Evolutionary conservation across 1,140 invertebrate species (phyloP).

Genomic region (Ditylenchus dipsaci): DNA sequence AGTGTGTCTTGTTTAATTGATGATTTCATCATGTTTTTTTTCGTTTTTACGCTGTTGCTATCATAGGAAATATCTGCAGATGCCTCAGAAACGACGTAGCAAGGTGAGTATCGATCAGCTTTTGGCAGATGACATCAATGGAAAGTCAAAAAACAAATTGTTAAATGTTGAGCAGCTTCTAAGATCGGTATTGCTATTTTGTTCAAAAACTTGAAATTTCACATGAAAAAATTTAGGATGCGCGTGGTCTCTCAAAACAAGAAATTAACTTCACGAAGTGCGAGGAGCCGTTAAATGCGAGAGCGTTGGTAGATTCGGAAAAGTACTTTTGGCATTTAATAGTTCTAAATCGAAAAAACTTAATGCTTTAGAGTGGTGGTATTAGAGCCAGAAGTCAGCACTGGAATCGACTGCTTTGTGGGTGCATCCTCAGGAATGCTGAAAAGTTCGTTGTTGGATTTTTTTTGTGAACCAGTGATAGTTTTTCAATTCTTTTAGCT

Average conservation of each 20-base stretch:
- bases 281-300: neutral
- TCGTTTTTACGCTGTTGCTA: too few species aligned
- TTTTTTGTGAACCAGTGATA: neutral
- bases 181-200: neutral
- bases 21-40: too few species aligned
- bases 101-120: neutral
- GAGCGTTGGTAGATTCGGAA: neutral
- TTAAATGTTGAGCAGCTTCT: neutral
- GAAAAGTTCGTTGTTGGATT: neutral
- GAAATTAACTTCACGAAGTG: slow-evolving; percentile 6
- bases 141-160: neutral
- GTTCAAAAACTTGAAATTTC: neutral
- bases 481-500: neutral
- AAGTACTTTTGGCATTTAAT: neutral
- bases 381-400: neutral
- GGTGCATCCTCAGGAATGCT: slow-evolving; percentile 3
- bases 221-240: neutral
- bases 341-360: neutral
- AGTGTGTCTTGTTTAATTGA: too few species aligned
- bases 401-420: slow-evolving; percentile 3
- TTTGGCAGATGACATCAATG: neutral
- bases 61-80: neutral
- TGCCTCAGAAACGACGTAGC: neutral
- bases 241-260: neutral
- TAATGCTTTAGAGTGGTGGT: neutral